Percentiles rank a stretch among this genome's conserved stretches.
Conservation (phyloP, 2,888 invertebrate species). For the Falcaria lacertinaria region DNA sequence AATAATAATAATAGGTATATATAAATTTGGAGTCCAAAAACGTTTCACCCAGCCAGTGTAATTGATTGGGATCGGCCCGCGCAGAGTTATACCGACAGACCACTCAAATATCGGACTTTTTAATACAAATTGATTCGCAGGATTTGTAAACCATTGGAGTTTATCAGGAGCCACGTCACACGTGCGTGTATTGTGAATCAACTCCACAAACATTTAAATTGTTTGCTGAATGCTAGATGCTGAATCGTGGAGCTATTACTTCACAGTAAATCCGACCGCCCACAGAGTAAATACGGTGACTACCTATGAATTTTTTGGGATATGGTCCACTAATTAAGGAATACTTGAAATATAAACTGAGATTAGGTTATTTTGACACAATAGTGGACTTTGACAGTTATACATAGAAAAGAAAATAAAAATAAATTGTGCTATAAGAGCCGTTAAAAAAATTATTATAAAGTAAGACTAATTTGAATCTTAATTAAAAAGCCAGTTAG, state of each 20-base stretch:
- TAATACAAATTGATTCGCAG: slow-evolving; percentile 18
- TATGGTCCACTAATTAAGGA: no score
- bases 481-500: no score
- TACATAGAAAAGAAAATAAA: no score
- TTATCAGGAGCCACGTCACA: slow-evolving; percentile 31
- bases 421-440: no score
- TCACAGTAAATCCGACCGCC: slow-evolving; percentile 19
- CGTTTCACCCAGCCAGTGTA: neutral
- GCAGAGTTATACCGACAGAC: neutral
- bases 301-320: no score
- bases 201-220: slow-evolving; percentile 39
- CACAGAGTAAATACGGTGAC: no score
- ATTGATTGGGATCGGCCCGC: neutral
- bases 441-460: no score
- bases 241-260: slow-evolving; percentile 14
- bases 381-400: no score
- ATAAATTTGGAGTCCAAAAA: neutral
- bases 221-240: slow-evolving; percentile 30
- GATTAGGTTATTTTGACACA: no score
- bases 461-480: no score
- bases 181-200: slow-evolving; percentile 36
- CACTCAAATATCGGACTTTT: slow-evolving; percentile 16
- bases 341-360: no score
- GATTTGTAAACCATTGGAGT: slow-evolving; percentile 7
- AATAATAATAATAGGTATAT: no score